These are phyloP conservation scores for Spheniscus humboldti DNA, from an alignment of 2,797 vertebrate species.

Conservation along the genomic window DNA sequence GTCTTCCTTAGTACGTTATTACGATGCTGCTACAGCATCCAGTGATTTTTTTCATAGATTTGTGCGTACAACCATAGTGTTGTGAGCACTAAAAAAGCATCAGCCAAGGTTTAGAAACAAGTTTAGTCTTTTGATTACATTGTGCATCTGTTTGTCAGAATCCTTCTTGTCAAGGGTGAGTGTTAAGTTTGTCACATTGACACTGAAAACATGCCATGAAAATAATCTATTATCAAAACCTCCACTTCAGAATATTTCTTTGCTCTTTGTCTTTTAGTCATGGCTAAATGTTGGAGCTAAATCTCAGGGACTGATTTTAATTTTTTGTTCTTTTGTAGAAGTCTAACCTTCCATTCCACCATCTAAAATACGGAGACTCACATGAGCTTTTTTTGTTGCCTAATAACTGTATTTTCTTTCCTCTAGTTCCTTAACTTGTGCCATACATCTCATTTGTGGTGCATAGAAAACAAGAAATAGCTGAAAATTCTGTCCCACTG, in stretches of 20 bases:
- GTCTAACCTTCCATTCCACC: neutral
- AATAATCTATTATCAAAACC: neutral
- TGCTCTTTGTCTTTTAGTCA: neutral
- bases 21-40: fast-evolving
- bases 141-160: neutral
- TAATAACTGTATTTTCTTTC: neutral
- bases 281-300: neutral
- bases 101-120: neutral
- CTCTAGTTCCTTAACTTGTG: neutral
- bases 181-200: neutral
- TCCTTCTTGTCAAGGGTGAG: neutral
- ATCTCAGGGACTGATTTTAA: neutral
- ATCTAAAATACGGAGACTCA: neutral
- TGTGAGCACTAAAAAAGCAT: neutral
- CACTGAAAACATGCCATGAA: neutral
- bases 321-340: neutral
- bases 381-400: neutral
- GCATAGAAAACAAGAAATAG: neutral
- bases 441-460: neutral
- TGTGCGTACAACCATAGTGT: fast-evolving
- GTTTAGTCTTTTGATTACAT: neutral
- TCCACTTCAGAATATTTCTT: neutral
- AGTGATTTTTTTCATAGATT: neutral
- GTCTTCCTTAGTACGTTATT: neutral
- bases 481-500: constrained; percentile 1